phyloP scores from a whole-genome alignment of 2,888 invertebrate species.

The Cantharis rustica region DNA sequence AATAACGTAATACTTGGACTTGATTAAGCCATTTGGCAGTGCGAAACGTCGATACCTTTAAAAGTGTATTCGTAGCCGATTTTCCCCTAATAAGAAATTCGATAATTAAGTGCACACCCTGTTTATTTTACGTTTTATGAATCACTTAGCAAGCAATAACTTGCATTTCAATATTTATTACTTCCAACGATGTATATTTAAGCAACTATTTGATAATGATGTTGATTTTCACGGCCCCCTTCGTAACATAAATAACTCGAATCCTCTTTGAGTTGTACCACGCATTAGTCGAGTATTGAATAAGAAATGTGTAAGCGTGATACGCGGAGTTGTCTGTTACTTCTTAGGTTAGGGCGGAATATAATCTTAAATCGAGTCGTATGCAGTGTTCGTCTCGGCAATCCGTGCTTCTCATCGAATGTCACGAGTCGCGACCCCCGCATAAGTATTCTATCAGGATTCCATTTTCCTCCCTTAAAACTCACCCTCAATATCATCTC shows the following conservation, averaged over 20 bases:
- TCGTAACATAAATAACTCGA: conserved; percentile 18
- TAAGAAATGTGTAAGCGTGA: conserved; percentile 38
- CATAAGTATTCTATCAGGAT: conserved; percentile 45
- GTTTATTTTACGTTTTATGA: not conserved
- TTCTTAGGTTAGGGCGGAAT: conserved; percentile 33
- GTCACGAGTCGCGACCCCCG: conserved; percentile 46
- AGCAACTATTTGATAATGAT: conserved; percentile 16
- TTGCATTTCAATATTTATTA: not conserved
- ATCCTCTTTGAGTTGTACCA: conserved; percentile 23
- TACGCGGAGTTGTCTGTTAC: conserved; percentile 22
- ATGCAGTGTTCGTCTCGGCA: conserved; percentile 45
- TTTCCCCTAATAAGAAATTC: not conserved
- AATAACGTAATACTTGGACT: conserved; percentile 13
- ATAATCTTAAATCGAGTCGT: conserved; percentile 37
- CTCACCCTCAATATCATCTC: conserved; percentile 46
- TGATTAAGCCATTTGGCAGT: conserved; percentile 5
- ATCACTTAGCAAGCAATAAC: not conserved
- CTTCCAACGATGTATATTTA: not conserved
- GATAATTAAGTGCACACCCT: not conserved
- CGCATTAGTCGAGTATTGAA: conserved; percentile 30
- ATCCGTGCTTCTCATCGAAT: conserved; percentile 48
- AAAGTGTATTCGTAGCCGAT: not conserved
- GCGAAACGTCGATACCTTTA: not conserved
- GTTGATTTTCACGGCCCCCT: conserved; percentile 17
- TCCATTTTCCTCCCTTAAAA: conserved; percentile 41